These are phyloP conservation scores for Helicoverpa armigera DNA, from an alignment of 1,140 invertebrate genomes.

Conservation along the genomic window DNA sequence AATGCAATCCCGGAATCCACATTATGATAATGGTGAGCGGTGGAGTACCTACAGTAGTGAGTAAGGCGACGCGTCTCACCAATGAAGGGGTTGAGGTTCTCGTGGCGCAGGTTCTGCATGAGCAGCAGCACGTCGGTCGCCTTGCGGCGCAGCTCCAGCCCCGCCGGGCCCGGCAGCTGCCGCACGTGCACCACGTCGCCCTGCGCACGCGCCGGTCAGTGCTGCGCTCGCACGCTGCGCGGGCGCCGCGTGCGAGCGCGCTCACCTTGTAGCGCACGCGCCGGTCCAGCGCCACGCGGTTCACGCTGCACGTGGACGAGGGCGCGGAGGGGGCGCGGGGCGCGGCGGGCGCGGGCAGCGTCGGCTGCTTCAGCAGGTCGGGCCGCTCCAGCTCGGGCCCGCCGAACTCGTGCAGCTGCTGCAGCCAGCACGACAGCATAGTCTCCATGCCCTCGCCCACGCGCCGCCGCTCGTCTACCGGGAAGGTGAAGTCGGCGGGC, in stretches of 20 bases:
- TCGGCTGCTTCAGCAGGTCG: slow-evolving; percentile 91
- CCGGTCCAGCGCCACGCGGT: slow-evolving; percentile 89
- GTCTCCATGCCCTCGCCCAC: slow-evolving; percentile 94
- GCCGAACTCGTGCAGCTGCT: slow-evolving; percentile 93
- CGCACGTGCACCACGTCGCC: slow-evolving; percentile 96
- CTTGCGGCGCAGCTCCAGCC: slow-evolving; percentile 92
- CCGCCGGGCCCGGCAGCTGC: slow-evolving; percentile 87
- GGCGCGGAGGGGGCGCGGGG: slow-evolving; percentile 88
- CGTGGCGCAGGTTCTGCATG: slow-evolving; percentile 94
- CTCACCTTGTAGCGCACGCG: slow-evolving; percentile 92
- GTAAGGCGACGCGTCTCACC: slow-evolving; percentile 71
- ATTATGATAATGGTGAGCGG: too few relatives aligned
- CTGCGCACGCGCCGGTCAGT: slow-evolving; percentile 77
- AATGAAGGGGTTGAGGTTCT: slow-evolving; percentile 95
- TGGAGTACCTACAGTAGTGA: too few relatives aligned
- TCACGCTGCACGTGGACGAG: slow-evolving; percentile 88
- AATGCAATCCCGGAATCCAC: too few relatives aligned
- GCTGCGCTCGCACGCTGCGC: background rate
- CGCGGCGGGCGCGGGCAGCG: slow-evolving; percentile 66
- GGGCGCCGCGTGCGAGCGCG: slow-evolving; percentile 62
- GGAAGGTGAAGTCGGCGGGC: slow-evolving; percentile 69
- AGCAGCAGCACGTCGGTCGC: slow-evolving; percentile 92
- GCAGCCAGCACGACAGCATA: slow-evolving; percentile 93
- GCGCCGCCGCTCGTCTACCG: slow-evolving; percentile 70
- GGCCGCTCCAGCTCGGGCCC: slow-evolving; percentile 93